Evolutionary conservation across 64 coral and sea anemone species (phyloP).

Genomic region (Pachyseris speciosa): DNA sequence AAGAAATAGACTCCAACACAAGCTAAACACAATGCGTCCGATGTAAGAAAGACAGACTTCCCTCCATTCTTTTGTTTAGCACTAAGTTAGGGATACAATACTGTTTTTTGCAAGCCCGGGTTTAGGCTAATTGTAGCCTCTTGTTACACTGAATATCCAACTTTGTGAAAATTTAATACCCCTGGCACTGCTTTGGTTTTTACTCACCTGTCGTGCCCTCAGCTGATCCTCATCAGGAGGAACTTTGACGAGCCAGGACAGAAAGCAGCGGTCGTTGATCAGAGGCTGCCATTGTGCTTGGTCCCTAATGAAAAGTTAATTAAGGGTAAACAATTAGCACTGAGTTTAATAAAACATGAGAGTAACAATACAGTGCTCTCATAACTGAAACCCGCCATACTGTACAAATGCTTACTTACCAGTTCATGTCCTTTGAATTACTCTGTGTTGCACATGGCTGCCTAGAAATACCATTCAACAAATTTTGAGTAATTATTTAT

Average conservation of each 20-base stretch:
- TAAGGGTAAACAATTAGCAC: background rate
- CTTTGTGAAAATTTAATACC: too few species aligned
- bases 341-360: background rate
- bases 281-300: constrained; percentile 97
- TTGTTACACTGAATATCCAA: too few species aligned
- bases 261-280: constrained; percentile 97
- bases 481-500: background rate
- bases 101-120: too few species aligned
- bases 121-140: too few species aligned
- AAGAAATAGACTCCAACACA: too few species aligned
- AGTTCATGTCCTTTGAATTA: constrained; percentile 98
- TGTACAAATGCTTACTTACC: constrained; percentile 61
- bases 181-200: too few species aligned
- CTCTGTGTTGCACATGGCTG: constrained; percentile 99
- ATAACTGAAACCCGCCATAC: too few species aligned
- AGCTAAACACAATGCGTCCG: too few species aligned
- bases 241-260: constrained; percentile 98
- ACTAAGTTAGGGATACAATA: too few species aligned
- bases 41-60: too few species aligned
- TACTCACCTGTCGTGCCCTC: constrained; percentile 88
- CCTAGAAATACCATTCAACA: constrained; percentile 27
- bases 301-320: constrained; percentile 67
- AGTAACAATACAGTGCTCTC: too few species aligned
- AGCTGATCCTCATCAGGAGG: constrained; percentile 98
- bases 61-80: too few species aligned